Conservation (phyloP, 2,888 invertebrate genomes). For the Drosophila atroscutellata region DNA sequence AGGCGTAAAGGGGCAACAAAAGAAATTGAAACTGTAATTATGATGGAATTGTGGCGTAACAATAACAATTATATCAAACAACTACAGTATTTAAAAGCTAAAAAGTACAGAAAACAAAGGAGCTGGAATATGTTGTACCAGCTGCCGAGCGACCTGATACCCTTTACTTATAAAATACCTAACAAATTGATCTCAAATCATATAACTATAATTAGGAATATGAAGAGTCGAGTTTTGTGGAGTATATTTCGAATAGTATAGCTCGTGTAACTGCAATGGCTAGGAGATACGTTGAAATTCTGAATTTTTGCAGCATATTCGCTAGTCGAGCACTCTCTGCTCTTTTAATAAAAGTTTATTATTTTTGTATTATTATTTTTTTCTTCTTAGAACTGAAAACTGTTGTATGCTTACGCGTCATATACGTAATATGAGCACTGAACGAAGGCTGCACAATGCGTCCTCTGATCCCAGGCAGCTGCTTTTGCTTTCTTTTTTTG, state of each 20-base stretch:
- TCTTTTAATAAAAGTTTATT: neutral
- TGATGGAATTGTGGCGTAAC: conserved; percentile 47
- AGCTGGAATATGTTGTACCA: neutral
- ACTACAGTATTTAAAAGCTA: conserved; percentile 14
- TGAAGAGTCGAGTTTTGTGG: neutral
- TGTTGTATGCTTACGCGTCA: conserved; percentile 39
- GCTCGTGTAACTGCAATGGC: too few species aligned
- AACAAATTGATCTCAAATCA: neutral
- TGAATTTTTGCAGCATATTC: neutral
- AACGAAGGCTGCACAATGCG: conserved; percentile 29
- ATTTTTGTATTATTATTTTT: conserved; percentile 7
- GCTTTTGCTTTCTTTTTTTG: neutral
- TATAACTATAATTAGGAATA: neutral
- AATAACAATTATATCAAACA: conserved; percentile 27
- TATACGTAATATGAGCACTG: conserved; percentile 45
- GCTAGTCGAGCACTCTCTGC: neutral
- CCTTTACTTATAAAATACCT: neutral
- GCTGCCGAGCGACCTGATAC: neutral
- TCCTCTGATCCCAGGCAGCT: conserved; percentile 24
- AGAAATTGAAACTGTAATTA: conserved; percentile 71
- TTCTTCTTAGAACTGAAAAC: conserved; percentile 6
- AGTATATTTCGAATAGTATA: neutral
- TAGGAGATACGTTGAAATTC: neutral
- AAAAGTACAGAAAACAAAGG: conserved; percentile 27
- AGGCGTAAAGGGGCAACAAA: conserved; percentile 45